Conservation (phyloP, 2,888 invertebrate genomes). For the Frankliniella fusca region DNA sequence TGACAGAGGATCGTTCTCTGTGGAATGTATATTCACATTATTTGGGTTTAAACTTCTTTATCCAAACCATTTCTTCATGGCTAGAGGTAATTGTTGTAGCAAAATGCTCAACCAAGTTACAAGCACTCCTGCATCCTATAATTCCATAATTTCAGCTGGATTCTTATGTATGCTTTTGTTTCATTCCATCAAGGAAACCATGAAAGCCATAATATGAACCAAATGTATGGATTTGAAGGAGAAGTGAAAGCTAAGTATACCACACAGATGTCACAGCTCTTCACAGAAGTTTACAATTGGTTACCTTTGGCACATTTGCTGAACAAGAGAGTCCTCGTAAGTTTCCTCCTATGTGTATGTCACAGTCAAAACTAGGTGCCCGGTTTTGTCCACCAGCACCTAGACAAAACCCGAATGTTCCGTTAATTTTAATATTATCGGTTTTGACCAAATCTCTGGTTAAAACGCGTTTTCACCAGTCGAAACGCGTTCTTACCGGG, state of each 20-base stretch:
- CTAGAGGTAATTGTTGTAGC: constrained; percentile 68
- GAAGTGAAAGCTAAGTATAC: constrained; percentile 96
- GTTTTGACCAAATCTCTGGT: no score
- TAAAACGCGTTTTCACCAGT: no score
- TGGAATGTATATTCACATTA: constrained; percentile 96
- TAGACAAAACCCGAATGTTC: no score
- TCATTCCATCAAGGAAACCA: constrained; percentile 76
- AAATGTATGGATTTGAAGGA: constrained; percentile 99
- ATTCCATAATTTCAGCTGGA: neutral
- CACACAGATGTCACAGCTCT: constrained; percentile 90
- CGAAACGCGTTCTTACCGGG: no score
- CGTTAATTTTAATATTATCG: no score
- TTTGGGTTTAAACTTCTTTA: constrained; percentile 95
- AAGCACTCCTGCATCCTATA: neutral
- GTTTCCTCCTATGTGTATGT: constrained; percentile 39
- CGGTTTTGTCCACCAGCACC: no score
- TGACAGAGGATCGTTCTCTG: constrained; percentile 97
- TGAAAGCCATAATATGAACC: constrained; percentile 96
- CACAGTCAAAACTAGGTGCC: no score
- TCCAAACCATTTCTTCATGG: constrained; percentile 96
- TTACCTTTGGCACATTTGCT: constrained; percentile 93
- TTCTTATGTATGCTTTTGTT: neutral
- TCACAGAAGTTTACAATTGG: constrained; percentile 98
- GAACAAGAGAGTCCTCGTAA: constrained; percentile 72
- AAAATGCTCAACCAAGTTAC: neutral